Percentiles rank a stretch among this genome's conserved stretches.
Evolutionary conservation across 1,140 invertebrate species (phyloP).

Genomic region (Schmidtea mediterranea): DNA sequence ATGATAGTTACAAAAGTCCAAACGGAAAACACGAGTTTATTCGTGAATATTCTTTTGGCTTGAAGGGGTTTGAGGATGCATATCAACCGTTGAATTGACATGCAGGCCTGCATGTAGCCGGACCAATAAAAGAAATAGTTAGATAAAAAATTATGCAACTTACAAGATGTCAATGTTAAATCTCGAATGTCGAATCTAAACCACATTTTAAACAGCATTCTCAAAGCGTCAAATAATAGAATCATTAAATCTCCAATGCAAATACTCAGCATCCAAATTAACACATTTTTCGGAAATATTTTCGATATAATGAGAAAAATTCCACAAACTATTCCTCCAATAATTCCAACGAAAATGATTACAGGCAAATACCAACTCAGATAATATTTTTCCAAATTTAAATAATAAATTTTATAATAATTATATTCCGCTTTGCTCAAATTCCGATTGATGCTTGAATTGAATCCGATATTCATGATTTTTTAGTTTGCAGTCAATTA

Average conservation of each 20-base stretch:
- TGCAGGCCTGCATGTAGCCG: neutral
- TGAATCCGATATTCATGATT: too few relatives aligned
- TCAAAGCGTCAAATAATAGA: neutral
- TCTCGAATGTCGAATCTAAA: neutral
- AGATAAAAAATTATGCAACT: neutral
- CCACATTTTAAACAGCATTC: neutral
- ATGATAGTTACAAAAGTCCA: neutral
- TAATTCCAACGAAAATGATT: neutral
- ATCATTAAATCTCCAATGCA: constrained; percentile 5
- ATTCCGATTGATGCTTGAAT: too few relatives aligned
- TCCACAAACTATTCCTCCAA: neutral
- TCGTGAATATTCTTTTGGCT: neutral
- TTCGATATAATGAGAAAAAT: constrained; percentile 2
- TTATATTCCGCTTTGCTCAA: too few relatives aligned
- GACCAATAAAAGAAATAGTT: constrained; percentile 4
- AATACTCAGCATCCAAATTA: constrained; percentile 2
- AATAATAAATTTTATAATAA: too few relatives aligned
- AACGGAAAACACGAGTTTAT: neutral
- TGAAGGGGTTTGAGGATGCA: neutral
- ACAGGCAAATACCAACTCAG: neutral
- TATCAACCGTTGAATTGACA: neutral
- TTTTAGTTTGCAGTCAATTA: too few relatives aligned
- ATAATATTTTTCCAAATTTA: neutral
- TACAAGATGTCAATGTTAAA: neutral
- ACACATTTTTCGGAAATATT: neutral